Percentiles rank a stretch among this genome's conserved stretches.
phyloP scores from a whole-genome alignment of 1,140 invertebrate species.

The Pantala flavescens region DNA sequence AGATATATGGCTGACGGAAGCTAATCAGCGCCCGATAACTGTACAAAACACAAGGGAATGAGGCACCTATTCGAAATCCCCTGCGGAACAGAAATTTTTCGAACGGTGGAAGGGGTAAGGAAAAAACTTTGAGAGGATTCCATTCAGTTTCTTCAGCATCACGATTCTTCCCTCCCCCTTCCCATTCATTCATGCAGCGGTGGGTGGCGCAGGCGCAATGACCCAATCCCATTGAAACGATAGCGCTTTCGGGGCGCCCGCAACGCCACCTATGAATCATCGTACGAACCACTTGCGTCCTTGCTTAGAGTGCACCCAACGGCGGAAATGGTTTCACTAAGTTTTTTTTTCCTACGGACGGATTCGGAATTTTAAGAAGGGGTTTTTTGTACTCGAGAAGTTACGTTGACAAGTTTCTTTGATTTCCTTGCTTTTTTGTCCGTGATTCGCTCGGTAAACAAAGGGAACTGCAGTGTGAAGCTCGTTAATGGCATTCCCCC shows the following conservation, averaged over 20 bases:
- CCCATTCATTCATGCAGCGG: constrained; percentile 9
- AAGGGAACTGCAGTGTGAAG: no score
- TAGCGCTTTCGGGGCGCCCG: not conserved
- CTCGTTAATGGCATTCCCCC: no score
- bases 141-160: constrained; percentile 4
- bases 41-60: no score
- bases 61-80: no score
- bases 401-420: no score
- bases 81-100: not conserved
- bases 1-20: no score
- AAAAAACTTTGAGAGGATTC: not conserved
- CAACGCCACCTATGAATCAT: not conserved
- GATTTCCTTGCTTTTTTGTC: no score
- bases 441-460: no score
- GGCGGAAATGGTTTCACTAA: not conserved
- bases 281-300: not conserved
- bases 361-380: no score
- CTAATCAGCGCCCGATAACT: no score
- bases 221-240: not conserved
- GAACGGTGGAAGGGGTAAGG: not conserved
- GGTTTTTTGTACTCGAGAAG: no score
- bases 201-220: not conserved
- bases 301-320: not conserved
- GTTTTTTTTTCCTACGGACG: no score
- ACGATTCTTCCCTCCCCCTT: not conserved